These are phyloP conservation scores for Netelia virgata DNA, from an alignment of 2,888 invertebrate species.

Conservation along the genomic window DNA sequence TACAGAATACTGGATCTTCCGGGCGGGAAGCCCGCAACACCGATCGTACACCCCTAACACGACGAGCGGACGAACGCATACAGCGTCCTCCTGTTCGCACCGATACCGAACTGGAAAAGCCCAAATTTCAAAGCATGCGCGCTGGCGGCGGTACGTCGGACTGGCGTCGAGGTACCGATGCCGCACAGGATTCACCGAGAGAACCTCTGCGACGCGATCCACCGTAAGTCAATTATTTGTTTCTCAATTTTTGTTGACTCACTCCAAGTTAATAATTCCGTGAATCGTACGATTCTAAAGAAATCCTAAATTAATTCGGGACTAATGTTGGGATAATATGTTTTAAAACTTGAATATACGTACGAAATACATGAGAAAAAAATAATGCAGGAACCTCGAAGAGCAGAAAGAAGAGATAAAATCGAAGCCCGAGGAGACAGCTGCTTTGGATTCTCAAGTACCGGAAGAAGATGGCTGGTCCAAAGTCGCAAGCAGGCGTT, in stretches of 20 bases:
- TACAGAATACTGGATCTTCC: conserved; percentile 72
- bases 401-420: conserved; percentile 63
- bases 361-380: not conserved
- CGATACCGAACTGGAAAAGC: conserved; percentile 55
- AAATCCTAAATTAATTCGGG: not conserved
- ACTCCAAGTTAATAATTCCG: not conserved
- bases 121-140: conserved; percentile 62
- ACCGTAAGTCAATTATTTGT: conserved; percentile 51
- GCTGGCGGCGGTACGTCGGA: conserved; percentile 19
- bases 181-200: conserved; percentile 45
- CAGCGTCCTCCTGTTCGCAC: conserved; percentile 56
- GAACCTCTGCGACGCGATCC: conserved; percentile 50
- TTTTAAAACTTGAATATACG: not conserved
- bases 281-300: not conserved
- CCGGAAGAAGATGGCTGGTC: conserved; percentile 80
- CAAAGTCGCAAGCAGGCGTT: conserved; percentile 81
- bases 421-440: conserved; percentile 67
- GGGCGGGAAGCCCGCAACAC: conserved; percentile 66
- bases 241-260: not conserved
- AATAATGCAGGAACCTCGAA: conserved; percentile 47
- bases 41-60: conserved; percentile 47
- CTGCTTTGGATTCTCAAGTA: conserved; percentile 53
- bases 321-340: not conserved
- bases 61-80: conserved; percentile 55
- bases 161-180: conserved; percentile 54